Conservation (phyloP, 2,888 invertebrate species). For the Zaprionus lineosus region DNA sequence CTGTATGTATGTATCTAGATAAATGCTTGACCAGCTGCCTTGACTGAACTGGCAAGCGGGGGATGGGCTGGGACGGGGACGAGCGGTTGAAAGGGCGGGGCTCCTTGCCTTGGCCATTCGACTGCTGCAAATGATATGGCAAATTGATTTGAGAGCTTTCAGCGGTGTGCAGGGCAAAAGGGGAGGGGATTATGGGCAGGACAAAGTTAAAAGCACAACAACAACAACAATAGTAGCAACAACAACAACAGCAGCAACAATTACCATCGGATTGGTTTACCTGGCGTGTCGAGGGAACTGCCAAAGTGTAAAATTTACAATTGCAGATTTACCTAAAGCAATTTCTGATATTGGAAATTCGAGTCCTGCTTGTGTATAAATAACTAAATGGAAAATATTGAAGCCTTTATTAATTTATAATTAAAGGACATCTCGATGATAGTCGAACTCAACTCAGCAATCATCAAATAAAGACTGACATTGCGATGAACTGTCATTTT, state of each 20-base stretch:
- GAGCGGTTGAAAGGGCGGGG: not conserved
- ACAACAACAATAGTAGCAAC: no score
- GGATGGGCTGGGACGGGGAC: slow-evolving; percentile 16
- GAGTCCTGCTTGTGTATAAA: no score
- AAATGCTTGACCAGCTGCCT: slow-evolving; percentile 42
- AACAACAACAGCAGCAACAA: no score
- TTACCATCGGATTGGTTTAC: slow-evolving; percentile 21
- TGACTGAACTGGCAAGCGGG: not conserved
- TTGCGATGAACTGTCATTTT: no score
- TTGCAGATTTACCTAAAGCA: slow-evolving; percentile 17
- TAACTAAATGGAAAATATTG: no score
- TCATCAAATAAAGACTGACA: no score
- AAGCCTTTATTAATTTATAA: no score
- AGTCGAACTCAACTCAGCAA: no score
- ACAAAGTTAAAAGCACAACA: no score
- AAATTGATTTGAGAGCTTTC: slow-evolving; percentile 33
- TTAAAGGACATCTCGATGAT: no score
- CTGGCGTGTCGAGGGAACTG: slow-evolving; percentile 14
- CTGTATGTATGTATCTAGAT: no score
- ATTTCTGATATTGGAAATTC: slow-evolving; percentile 8
- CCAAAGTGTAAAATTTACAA: slow-evolving; percentile 31
- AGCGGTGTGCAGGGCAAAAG: not conserved
- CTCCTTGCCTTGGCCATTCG: slow-evolving; percentile 32
- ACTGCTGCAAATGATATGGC: slow-evolving; percentile 48
- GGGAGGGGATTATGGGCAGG: not conserved